Percentiles rank a stretch among this genome's conserved stretches.
Evolutionary conservation across 2,797 vertebrate genomes (phyloP).

Genomic region (Florisuga fusca): DNA sequence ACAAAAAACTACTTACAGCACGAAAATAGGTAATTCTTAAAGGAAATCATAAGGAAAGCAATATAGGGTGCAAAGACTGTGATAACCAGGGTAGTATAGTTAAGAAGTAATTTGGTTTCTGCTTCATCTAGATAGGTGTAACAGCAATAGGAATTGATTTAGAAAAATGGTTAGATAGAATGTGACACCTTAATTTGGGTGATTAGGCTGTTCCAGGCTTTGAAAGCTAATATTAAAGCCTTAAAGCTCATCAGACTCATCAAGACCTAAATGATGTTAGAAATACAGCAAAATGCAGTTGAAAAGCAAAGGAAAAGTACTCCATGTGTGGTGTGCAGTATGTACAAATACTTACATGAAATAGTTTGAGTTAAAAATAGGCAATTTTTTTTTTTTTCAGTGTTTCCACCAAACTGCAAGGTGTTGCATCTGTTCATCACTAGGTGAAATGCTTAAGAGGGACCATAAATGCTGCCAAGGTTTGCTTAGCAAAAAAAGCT

Average conservation of each 20-base stretch:
- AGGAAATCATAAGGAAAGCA: neutral
- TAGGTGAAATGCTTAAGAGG: neutral
- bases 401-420: neutral
- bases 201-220: neutral
- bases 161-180: neutral
- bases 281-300: neutral
- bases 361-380: neutral
- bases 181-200: neutral
- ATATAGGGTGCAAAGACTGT: neutral
- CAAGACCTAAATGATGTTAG: neutral
- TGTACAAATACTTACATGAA: neutral
- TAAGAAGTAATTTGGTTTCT: neutral
- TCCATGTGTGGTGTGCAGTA: neutral
- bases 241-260: neutral
- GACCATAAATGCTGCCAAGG: neutral
- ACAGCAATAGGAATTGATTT: neutral
- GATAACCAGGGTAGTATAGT: neutral
- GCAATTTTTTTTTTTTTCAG: rapidly evolving
- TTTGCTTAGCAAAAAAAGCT: conserved; percentile 17
- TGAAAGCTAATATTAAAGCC: neutral
- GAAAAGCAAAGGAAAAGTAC: neutral
- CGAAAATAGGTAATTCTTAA: neutral
- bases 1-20: neutral
- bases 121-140: neutral
- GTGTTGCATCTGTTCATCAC: neutral